Base-by-base conservation (phyloP, 2,113 vertebrate species). In the Gasterosteus aculeatus region DNA sequence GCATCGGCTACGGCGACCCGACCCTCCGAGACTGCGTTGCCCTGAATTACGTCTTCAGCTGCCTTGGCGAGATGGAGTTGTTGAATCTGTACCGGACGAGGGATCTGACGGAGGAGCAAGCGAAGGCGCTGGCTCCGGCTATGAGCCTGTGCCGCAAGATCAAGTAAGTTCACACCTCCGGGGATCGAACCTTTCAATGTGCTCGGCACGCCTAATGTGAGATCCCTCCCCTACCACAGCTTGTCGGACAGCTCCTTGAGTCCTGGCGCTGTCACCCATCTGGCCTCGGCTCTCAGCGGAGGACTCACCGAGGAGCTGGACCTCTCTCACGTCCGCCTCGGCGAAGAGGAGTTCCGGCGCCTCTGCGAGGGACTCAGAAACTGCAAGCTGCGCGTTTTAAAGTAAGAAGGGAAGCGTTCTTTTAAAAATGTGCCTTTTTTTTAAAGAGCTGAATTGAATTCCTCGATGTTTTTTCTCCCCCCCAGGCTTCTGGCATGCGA, bases 11-110 rank as follows among this genome's bases (percentile, higher is more conserved):
- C 3, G 68, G 54, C 3, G 53, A 71, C 51, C 41, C 92, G 70
- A 81, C 61, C 47, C 79, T 89, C 2, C 69, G 77, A 14, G 93
- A 95, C 75, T 93, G 88, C 29, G 85, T 66, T 0, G 85, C 88
- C n/a, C 79, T 95, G 59, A 91, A 75, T 57, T 94, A 92, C 60
- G 77, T 92, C 0, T 14, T 90, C 6, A 70, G 16, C 0, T 88
- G 85, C 54, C 67, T 91, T 4, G 88, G 81, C 2, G 69, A 90
- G 46, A 61, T 92, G 54, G 33, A 92, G 46, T 0, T 15, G 0
- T 75, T 94, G 8, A 90, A 91, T 82, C 72, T 95, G 53, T 89
- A 88, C 46, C 1, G 0, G 0, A 76, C 64, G 3, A 49, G 3
- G 1, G 47, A 60, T 33, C 73, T 93, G 22, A 89, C 84, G 0